A percentile compares a stretch with the other conserved stretches of the same genome.
phyloP scores from a whole-genome alignment of 2,888 invertebrate species.

The Spisula subtruncata region DNA sequence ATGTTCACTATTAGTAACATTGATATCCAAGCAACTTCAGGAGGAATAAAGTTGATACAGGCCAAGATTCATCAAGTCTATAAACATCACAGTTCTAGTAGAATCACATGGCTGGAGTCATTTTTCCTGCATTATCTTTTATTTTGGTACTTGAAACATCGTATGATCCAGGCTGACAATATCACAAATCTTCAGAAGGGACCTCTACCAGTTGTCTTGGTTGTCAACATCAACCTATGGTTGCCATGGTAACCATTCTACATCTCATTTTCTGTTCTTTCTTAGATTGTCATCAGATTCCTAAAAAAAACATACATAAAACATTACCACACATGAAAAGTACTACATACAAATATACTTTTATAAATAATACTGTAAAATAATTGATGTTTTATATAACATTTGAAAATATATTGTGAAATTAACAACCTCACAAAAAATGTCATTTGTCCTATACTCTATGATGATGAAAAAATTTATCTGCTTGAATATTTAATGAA shows the following conservation, averaged over 20 bases:
- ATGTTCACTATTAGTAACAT: too few species aligned
- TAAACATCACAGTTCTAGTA: not conserved
- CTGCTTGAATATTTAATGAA: too few species aligned
- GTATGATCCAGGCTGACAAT: not conserved
- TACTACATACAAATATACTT: not conserved
- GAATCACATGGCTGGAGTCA: not conserved
- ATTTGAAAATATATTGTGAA: too few species aligned
- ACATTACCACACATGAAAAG: not conserved
- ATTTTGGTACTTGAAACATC: not conserved
- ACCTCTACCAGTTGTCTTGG: too few species aligned
- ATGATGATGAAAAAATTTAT: too few species aligned
- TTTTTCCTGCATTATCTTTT: not conserved
- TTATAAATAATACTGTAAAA: too few species aligned
- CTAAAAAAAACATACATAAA: not conserved
- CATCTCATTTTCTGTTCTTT: conserved; percentile 24
- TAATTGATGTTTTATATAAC: too few species aligned
- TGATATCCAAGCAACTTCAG: too few species aligned
- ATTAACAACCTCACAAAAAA: too few species aligned
- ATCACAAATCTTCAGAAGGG: not conserved
- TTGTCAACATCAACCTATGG: too few species aligned
- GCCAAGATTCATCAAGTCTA: not conserved
- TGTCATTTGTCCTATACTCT: too few species aligned
- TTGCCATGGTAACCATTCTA: not conserved
- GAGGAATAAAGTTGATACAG: too few species aligned
- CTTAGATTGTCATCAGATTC: conserved; percentile 37